Evolutionary conservation across 2,888 invertebrate genomes (phyloP), one percentile per base, ranked within the genome.

Genomic region (Geophilus truncorum): DNA sequence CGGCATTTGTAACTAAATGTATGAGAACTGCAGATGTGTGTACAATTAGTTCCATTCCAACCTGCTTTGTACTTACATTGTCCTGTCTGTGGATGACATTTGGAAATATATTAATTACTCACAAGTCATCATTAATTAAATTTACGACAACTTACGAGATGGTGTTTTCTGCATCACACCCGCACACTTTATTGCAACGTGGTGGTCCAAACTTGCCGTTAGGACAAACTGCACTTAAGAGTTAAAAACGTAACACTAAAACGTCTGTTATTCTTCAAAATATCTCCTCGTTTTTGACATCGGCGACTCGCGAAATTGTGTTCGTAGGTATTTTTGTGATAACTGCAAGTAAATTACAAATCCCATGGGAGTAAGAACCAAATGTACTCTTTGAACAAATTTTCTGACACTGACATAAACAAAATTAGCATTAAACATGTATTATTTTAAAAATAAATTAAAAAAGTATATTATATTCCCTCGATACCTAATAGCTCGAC

Each of bases 1-100:
- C 90, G 90, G 85, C 96, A 96, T 15, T 92, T 92, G 85, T 92
- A 90, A 30, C 96, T 96, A 87, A 91, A 96, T 1, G 91, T 94
- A 82, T 94, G 91, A 83, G 93, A 90, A 12, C 94, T 92, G 85
- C 96, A 96, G 80, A 93, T 93, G 0, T 95, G 90, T 80, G 91
- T 89, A 86, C 96, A 96, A 76, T 91, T 90, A 79, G 90, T 90
- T 45, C 95, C 95, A 85, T 92, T 92, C 95, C 95, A 96, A 0
- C 96, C 96, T 21, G 93, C 89, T 83, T 91, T 90, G 86, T 96
- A 96, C 18, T 84, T 82, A 79, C 87, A 87, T 32, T 83, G 83
- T 4, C 87, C 87, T 78, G 85, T 85, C 83, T 85, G 82, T 0
- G 86, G 85, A 82, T 86, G 86, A 82, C 86, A 86, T n/a, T 86